Percentiles rank a stretch among this genome's conserved stretches.
Evolutionary conservation across 1,140 invertebrate species (phyloP).

Genomic region (Batillaria attramentaria): DNA sequence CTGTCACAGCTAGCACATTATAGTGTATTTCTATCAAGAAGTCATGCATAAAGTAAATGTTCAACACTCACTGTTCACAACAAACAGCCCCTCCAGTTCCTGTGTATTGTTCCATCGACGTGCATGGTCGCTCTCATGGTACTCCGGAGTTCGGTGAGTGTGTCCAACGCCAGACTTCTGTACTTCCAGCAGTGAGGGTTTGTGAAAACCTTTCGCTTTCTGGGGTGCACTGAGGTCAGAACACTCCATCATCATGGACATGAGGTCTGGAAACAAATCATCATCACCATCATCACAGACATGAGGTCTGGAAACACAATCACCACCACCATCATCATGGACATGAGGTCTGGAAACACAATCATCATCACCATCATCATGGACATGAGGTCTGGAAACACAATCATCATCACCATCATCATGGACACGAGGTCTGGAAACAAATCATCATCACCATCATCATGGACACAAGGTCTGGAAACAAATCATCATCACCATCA

Average conservation of each 20-base stretch:
- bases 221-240: constrained; percentile 59
- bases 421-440: too few species aligned
- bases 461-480: too few species aligned
- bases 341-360: too few species aligned
- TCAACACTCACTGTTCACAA: constrained; percentile 25
- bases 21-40: neutral
- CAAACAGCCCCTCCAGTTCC: constrained; percentile 56
- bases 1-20: too few species aligned
- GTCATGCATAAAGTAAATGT: too few species aligned
- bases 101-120: constrained; percentile 53
- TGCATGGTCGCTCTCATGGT: constrained; percentile 53
- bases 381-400: too few species aligned
- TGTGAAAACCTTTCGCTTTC: constrained; percentile 62
- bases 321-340: too few species aligned
- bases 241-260: constrained; percentile 63
- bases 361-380: too few species aligned
- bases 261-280: constrained; percentile 47
- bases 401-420: too few species aligned
- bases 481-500: too few species aligned
- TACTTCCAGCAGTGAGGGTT: constrained; percentile 55
- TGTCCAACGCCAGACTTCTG: constrained; percentile 39
- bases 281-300: constrained; percentile 13
- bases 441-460: too few species aligned
- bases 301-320: too few species aligned
- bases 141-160: neutral